Evolutionary conservation across 2,888 invertebrate genomes (phyloP), one percentile per base, ranked within the genome.

Genomic region (Neoascia interrupta): DNA sequence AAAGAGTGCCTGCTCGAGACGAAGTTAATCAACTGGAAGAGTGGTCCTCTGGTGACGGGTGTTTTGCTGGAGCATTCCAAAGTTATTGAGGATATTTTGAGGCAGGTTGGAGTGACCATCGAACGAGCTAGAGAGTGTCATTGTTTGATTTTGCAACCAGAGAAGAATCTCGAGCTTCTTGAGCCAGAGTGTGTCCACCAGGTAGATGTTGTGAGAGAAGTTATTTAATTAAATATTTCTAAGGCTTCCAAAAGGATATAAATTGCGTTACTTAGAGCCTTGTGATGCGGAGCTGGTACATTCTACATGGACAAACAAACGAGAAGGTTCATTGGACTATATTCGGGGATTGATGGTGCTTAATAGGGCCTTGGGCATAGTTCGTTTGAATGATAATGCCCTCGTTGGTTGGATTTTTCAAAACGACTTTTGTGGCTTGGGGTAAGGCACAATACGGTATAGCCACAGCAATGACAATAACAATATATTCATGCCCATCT

Each of bases 21-120:
- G 0, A 56, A 81, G 2, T 74, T 66, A 31, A 86, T 87, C 21
- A 79, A 84, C 16, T 87, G 87, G 87, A 60, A 74, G 0, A 64
- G 54, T 18, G 86, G 86, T 0, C 86, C 87, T 2, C 47, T 88
- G 28, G 43, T 87, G 6, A 84, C 86, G 15, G 87, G 85, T 39
- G 85, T 87, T 3, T 83, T 84, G 18, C 54, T 81, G 1, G 63
- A 36, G 0, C 81, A 73, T 53, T 82, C 82, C 6, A 83, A 72
- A 1, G 73, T 72, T 0, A 66, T 86, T 23, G 51, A 39, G 49
- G 69, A 81, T n/a, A 56, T 87, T 26, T 83, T 83, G 0, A 2
- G 51, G 0, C 61, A 68, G 3, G 84, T 85, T 2, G 85, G 84
- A 0, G 23, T 43, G 1, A 47, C 61, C 1, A 74, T 84, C n/a